Conservation (phyloP, 92 coral and sea anemone genomes). For the Phenganax subtilis region DNA sequence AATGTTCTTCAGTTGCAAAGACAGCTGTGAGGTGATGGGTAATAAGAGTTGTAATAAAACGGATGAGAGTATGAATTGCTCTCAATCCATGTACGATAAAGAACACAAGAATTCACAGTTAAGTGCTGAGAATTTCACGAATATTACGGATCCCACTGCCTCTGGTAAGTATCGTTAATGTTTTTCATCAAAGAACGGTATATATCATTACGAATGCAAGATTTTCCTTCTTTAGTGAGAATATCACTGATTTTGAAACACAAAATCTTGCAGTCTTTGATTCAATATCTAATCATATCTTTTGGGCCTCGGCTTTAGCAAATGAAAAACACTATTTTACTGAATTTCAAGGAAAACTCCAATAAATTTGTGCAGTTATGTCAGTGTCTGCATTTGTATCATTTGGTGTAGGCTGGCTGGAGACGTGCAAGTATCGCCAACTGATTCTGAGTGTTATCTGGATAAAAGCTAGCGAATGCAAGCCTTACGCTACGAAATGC, state of each 20-base stretch:
- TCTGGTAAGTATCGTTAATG: conserved; percentile 10
- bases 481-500: conserved; percentile 15
- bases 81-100: not conserved
- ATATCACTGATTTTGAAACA: too few relatives aligned
- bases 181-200: not conserved
- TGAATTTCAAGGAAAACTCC: too few relatives aligned
- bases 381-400: too few relatives aligned
- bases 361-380: too few relatives aligned
- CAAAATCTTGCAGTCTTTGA: too few relatives aligned
- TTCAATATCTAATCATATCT: too few relatives aligned
- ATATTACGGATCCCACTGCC: conserved; percentile 20
- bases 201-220: too few relatives aligned
- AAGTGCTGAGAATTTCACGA: not conserved
- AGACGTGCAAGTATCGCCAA: conserved; percentile 21
- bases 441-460: not conserved
- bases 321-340: too few relatives aligned
- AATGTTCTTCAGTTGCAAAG: conserved; percentile 40
- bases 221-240: too few relatives aligned
- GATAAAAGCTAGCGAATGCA: conserved; percentile 4
- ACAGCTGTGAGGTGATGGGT: conserved; percentile 17
- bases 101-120: not conserved
- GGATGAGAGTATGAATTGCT: not conserved
- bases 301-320: too few relatives aligned
- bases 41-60: conserved; percentile 25
- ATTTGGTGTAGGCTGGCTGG: conserved; percentile 13